Evolutionary conservation across 2,113 vertebrate species (phyloP).

Genomic region (Phaetusa simplex): DNA sequence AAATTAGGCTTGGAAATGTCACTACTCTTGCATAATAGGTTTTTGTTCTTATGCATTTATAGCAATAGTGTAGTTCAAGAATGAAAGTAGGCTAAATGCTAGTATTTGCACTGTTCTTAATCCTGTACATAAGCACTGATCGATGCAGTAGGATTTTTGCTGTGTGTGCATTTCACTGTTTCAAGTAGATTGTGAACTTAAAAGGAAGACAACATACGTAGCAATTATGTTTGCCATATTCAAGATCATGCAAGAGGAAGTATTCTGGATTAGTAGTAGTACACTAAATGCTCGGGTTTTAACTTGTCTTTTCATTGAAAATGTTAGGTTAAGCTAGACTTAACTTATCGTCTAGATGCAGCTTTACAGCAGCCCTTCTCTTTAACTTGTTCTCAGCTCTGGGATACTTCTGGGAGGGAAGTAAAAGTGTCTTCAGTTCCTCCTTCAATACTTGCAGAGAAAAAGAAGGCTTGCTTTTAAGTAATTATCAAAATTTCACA

Average conservation of each 20-base stretch:
- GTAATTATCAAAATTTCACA: not conserved
- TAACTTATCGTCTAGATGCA: not conserved
- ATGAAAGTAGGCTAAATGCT: not conserved
- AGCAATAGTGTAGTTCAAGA: constrained; percentile 37
- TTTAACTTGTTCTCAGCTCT: not conserved
- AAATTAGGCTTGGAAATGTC: not conserved
- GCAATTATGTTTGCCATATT: not conserved
- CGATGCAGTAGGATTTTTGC: constrained; percentile 7
- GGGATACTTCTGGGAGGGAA: not conserved
- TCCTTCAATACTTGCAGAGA: not conserved
- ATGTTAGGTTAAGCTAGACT: not conserved
- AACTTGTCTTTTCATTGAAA: not conserved
- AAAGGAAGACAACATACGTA: not conserved
- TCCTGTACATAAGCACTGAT: not conserved
- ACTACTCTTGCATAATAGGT: not conserved
- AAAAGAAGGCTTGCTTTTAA: not conserved
- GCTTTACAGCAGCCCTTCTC: not conserved
- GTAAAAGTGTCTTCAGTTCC: not conserved
- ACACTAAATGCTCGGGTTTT: not conserved
- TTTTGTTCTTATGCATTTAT: constrained; percentile 9
- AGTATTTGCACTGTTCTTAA: constrained; percentile 25
- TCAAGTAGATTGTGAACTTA: not conserved
- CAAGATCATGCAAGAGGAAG: not conserved
- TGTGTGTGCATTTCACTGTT: constrained; percentile 20
- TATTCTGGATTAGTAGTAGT: not conserved